These are phyloP conservation scores for Saccopteryx leptura DNA, from an alignment of 2,113 vertebrate species.

Conservation along the genomic window DNA sequence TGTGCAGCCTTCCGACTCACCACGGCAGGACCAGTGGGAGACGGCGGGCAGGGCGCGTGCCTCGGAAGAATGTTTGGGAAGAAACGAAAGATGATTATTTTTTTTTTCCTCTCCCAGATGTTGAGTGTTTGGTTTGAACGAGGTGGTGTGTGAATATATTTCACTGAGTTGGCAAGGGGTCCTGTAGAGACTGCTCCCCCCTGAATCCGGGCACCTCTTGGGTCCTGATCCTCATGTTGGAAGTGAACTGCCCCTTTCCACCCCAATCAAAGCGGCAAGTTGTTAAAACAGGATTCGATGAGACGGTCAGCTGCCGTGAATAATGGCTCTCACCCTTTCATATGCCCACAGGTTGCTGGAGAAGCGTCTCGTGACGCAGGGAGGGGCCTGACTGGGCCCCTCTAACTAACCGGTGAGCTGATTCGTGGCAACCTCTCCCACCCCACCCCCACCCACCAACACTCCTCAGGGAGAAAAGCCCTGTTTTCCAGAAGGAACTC, in stretches of 20 bases:
- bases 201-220: neutral
- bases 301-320: too few relatives aligned
- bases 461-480: too few relatives aligned
- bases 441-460: too few relatives aligned
- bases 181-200: neutral
- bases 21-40: neutral
- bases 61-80: neutral
- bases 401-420: too few relatives aligned
- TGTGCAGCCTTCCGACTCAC: constrained; percentile 35
- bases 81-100: neutral
- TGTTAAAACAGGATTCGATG: too few relatives aligned
- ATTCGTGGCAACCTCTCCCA: too few relatives aligned
- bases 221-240: neutral
- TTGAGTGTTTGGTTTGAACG: neutral
- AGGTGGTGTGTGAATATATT: neutral
- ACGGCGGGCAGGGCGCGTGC: neutral
- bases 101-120: neutral
- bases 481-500: too few relatives aligned
- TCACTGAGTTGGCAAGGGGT: neutral
- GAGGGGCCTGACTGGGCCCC: too few relatives aligned
- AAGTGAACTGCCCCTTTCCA: rapidly evolving
- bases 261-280: neutral
- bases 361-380: too few relatives aligned
- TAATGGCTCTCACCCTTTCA: too few relatives aligned
- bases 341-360: neutral